phyloP scores from a whole-genome alignment of 2,888 invertebrate species.

The Caenorhabditis sinica region DNA sequence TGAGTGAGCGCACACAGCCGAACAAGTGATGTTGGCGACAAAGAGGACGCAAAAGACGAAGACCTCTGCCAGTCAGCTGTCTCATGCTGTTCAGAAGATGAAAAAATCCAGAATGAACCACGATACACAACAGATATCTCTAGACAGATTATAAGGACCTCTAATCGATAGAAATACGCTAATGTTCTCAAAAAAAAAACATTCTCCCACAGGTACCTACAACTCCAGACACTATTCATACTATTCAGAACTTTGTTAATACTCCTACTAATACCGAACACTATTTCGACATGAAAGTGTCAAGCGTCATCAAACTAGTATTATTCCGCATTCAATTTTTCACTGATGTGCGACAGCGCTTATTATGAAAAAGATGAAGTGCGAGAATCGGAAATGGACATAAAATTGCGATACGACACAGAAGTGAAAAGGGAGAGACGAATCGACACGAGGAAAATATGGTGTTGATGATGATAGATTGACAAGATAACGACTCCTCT shows the following conservation, averaged over 20 bases:
- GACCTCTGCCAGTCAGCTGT: constrained; percentile 52
- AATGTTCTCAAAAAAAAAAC: background rate
- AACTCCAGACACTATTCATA: no score
- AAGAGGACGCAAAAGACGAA: constrained; percentile 26
- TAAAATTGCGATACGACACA: constrained; percentile 7
- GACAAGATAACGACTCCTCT: constrained; percentile 48
- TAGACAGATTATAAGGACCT: background rate
- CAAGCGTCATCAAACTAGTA: no score
- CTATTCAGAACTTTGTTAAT: no score
- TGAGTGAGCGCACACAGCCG: constrained; percentile 24
- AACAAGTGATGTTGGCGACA: constrained; percentile 11
- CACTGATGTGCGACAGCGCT: constrained; percentile 13
- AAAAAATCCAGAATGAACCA: background rate
- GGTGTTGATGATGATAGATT: constrained; percentile 27
- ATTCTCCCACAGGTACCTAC: no score
- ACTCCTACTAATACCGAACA: no score
- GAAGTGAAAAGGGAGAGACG: background rate
- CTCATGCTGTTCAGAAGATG: constrained; percentile 10
- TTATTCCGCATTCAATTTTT: background rate
- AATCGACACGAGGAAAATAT: constrained; percentile 15
- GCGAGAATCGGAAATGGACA: constrained; percentile 5
- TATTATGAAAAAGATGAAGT: background rate
- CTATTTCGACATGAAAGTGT: no score
- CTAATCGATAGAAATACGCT: no score
- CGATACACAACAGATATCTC: background rate